Base-by-base conservation (phyloP, 2,113 vertebrate species). In the Ardeotis arabs region DNA sequence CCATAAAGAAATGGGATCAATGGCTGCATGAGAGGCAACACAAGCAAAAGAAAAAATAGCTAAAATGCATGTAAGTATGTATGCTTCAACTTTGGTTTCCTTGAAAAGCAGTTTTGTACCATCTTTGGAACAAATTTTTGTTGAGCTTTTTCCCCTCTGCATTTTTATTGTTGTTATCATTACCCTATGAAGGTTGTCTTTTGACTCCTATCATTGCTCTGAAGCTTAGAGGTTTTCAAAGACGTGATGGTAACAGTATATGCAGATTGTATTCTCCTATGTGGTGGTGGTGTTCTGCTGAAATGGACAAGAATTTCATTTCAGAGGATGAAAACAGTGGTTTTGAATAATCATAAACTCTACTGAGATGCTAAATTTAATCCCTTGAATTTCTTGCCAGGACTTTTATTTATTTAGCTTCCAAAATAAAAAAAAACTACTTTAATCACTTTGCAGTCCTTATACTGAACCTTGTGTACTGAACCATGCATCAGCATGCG, bases 101-200 rank as follows among this genome's bases (percentile, higher is more conserved):
- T 62, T 83, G 58, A 69, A 68, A 91, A 82, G 27, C 19, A 64
- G 9, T 85, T 95, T 60, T 68, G 23, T 73, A 64, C 11, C 33
- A 66, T 53, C 13, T 76, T 60, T 62, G 45, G 62, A 66, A 59
- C 14, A 6, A 55, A 14, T 69, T 64, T 86, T 52, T 56, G 24
- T 0, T 0, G 27, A 14, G 1, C 37, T 52, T 66, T 37, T 45
- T 27, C 1, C 5, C 20, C 20, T n/a, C 7, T 2, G 4, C 6
- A 1, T 64, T 8, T 79, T 83, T 83, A n/a, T 58, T 73, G 5
- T 78, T 87, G 31, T 55, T 53, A 16, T 45, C n/a, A 7, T 80
- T 77, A 77, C 35, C 4, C 6, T 88, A 31, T 69, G 63, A 60
- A 85, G 39, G 11, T 35, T 9, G 1, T 70, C 10, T 81, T 91